These are phyloP conservation scores for Andrena trimmerana DNA, from an alignment of 2,888 invertebrate species.

Conservation along the genomic window DNA sequence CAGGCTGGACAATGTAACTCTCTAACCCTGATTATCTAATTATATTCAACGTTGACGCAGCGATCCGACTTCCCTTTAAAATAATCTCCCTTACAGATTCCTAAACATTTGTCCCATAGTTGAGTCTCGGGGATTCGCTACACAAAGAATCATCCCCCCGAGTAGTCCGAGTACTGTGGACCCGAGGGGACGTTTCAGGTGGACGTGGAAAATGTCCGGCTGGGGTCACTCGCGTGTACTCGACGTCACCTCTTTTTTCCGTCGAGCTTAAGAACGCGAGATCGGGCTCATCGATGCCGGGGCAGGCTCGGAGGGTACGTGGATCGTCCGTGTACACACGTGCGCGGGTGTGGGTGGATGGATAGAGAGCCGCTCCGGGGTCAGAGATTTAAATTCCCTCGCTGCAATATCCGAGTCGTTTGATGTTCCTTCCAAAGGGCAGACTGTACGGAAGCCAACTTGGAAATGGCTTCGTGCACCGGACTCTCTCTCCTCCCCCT, in stretches of 20 bases:
- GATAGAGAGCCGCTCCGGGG: constrained; percentile 57
- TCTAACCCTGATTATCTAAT: not conserved
- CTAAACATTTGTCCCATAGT: too few relatives aligned
- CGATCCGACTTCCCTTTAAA: not conserved
- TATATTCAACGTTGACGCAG: not conserved
- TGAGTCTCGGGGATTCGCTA: not conserved
- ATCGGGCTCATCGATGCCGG: constrained; percentile 29
- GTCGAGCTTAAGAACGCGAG: not conserved
- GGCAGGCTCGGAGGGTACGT: not conserved
- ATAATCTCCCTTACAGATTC: not conserved
- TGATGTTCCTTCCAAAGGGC: constrained; percentile 74
- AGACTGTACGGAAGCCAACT: constrained; percentile 71
- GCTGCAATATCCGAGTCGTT: constrained; percentile 75
- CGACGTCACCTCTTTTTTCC: not conserved
- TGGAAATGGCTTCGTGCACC: constrained; percentile 71
- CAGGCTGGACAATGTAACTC: not conserved
- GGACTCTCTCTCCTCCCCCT: constrained; percentile 54
- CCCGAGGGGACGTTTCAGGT: not conserved
- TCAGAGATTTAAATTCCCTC: constrained; percentile 76
- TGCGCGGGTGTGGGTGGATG: constrained; percentile 24
- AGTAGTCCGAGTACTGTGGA: not conserved
- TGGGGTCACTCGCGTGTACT: constrained; percentile 4
- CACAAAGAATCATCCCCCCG: not conserved
- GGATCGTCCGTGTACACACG: not conserved
- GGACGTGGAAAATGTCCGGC: constrained; percentile 3